These are phyloP conservation scores for Drosophila guanche DNA, from an alignment of 1,140 invertebrate genomes.

Conservation along the genomic window DNA sequence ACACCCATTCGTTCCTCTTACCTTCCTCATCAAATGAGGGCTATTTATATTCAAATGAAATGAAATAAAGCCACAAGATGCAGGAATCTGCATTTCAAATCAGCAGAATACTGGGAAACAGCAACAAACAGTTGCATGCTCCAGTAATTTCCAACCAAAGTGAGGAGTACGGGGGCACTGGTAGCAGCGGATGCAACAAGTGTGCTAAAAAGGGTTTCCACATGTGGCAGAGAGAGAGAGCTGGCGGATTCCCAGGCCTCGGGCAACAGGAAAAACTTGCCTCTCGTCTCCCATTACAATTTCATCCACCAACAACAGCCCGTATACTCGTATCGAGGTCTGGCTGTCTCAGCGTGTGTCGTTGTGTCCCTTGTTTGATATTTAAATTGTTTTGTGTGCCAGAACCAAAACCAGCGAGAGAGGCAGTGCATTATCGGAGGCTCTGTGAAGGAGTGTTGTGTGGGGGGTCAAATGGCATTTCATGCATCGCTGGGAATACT, in stretches of 20 bases:
- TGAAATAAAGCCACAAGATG: slow-evolving; percentile 55
- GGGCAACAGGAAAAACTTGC: slow-evolving; percentile 32
- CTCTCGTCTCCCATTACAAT: slow-evolving; percentile 63
- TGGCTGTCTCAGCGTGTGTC: no score
- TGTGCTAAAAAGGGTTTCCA: slow-evolving; percentile 56
- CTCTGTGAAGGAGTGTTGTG: not conserved
- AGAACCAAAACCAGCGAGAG: slow-evolving; percentile 26
- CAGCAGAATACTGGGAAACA: slow-evolving; percentile 28
- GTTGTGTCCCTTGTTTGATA: slow-evolving; percentile 42
- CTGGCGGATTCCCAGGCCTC: slow-evolving; percentile 58
- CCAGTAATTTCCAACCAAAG: slow-evolving; percentile 54
- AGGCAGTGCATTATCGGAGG: slow-evolving; percentile 3
- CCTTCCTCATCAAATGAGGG: slow-evolving; percentile 34
- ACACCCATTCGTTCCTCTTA: slow-evolving; percentile 13
- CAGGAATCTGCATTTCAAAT: slow-evolving; percentile 76
- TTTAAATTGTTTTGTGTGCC: slow-evolving; percentile 68
- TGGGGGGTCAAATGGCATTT: slow-evolving; percentile 35
- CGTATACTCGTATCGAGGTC: no score
- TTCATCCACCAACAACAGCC: not conserved
- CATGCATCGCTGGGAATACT: slow-evolving; percentile 23
- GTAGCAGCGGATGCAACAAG: slow-evolving; percentile 44
- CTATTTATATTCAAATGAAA: slow-evolving; percentile 61
- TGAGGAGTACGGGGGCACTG: not conserved
- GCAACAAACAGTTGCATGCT: slow-evolving; percentile 58
- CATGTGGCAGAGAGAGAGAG: slow-evolving; percentile 23